phyloP scores from a whole-genome alignment of 1,140 invertebrate genomes.

The Lepidurus apus region DNA sequence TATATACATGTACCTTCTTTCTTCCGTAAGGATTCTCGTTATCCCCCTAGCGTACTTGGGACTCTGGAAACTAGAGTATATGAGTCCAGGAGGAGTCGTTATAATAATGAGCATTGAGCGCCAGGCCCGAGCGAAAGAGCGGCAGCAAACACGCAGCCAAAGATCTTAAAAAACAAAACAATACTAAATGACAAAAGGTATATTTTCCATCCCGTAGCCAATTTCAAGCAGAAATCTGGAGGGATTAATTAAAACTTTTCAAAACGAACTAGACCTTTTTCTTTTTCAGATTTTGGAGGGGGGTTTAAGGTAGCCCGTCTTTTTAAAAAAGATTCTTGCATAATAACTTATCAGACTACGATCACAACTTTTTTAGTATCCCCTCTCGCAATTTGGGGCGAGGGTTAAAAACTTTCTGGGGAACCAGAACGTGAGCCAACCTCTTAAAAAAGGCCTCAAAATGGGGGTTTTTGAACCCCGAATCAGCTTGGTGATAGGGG shows the following conservation, averaged over 20 bases:
- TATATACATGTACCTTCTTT: neutral
- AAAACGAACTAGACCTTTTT: too few relatives aligned
- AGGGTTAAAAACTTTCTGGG: too few relatives aligned
- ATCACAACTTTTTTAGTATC: too few relatives aligned
- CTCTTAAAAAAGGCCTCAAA: too few relatives aligned
- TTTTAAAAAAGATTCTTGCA: too few relatives aligned
- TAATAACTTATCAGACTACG: too few relatives aligned
- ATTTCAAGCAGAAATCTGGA: neutral
- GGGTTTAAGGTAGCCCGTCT: too few relatives aligned
- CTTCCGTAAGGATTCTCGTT: neutral
- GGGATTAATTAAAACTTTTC: slow-evolving; percentile 8
- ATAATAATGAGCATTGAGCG: slow-evolving; percentile 5
- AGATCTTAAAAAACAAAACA: neutral
- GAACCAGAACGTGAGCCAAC: too few relatives aligned
- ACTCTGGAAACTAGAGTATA: slow-evolving; percentile 6
- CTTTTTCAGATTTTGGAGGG: too few relatives aligned
- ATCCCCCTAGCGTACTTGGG: slow-evolving; percentile 12
- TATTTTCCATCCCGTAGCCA: neutral
- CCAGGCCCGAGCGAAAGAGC: neutral
- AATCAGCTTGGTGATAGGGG: too few relatives aligned
- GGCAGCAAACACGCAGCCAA: neutral
- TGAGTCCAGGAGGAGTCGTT: slow-evolving; percentile 13
- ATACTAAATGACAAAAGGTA: neutral
- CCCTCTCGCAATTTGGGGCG: too few relatives aligned
- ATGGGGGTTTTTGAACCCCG: too few relatives aligned